Conservation (phyloP, 2,113 vertebrate genomes). For the Neotoma lepida region DNA sequence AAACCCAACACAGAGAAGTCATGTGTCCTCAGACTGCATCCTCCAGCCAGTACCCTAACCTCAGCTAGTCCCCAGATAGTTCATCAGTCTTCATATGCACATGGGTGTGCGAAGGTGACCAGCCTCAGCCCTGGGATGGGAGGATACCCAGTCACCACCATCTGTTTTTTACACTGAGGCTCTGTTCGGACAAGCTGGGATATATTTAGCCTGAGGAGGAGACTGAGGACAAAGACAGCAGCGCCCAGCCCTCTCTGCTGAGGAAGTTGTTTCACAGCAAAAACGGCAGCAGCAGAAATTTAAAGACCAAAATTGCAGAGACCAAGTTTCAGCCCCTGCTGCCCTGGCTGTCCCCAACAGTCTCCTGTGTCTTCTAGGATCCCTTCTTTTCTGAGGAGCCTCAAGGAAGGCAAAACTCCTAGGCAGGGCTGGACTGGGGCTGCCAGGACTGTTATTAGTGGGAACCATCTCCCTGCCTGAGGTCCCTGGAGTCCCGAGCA, state of each 20-base stretch:
- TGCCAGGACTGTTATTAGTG: not conserved
- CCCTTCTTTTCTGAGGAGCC: not conserved
- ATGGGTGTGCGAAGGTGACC: not conserved
- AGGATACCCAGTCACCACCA: not conserved
- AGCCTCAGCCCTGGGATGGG: not conserved
- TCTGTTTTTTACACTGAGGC: not conserved
- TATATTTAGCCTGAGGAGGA: slow-evolving; percentile 43
- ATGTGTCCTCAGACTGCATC: not conserved
- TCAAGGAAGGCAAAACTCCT: not conserved
- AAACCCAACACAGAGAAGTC: not conserved
- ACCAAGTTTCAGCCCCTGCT: not conserved
- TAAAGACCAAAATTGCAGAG: not conserved
- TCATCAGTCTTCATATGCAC: not conserved
- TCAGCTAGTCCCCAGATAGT: not conserved
- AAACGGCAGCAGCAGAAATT: not conserved
- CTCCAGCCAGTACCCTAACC: not conserved
- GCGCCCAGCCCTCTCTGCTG: not conserved
- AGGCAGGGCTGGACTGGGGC: not conserved
- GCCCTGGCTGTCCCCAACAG: not conserved
- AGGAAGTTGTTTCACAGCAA: not conserved
- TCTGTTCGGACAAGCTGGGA: slow-evolving; percentile 1
- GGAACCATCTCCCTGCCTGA: not conserved
- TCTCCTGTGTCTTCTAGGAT: not conserved
- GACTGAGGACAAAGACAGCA: slow-evolving; percentile 6
- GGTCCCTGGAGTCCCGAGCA: not conserved